Base-by-base conservation (phyloP, 2,113 vertebrate species). In the Syngnathus floridae region DNA sequence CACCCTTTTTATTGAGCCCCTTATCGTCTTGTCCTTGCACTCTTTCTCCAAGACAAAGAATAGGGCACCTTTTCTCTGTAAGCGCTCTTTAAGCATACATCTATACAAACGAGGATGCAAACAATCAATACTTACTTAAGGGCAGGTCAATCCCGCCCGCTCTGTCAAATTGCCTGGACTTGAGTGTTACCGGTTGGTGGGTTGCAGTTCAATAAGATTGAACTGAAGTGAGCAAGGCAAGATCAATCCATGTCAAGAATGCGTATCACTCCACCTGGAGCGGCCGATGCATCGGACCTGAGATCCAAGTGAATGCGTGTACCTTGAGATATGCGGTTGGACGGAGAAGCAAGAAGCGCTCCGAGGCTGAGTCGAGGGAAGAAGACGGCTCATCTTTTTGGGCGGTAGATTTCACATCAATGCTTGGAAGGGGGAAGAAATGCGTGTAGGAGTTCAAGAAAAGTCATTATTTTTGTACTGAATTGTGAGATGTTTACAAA, bases 71-170 rank as follows among this genome's bases (percentile, higher is more conserved):
- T 45, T 46, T 54, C 64, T 64, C 36, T 54, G 7, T 66, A 51
- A 21, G 16, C 62, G 17, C 45, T 76, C 73, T 69, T 66, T 51
- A 64, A 71, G 58, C 55, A 73, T 74, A 63, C 65, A 51, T 41
- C 67, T 75, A 64, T 59, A 70, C 73, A 82, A 86, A 83, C 71
- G 75, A 68, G 76, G 70, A 79, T 71, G 12, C 65, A 80, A 73
- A 65, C 75, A 76, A 83, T 84, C 82, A 71, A 83, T 86, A 79
- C 7, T 36, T 66, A 76, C 55, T 80, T 55, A 71, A 75, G 66
- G 57, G 63, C 35, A 72, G 77, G 77, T 83, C 74, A 80, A 56
- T 65, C 22, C 70, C 64, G 70, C 67, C 52, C 59, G 74, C 62
- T 61, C 69, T 68, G 62, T 70, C 46, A 65, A 80, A 81, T 69